Conservation (phyloP, 2,797 vertebrate species). For the Characodon lateralis region DNA sequence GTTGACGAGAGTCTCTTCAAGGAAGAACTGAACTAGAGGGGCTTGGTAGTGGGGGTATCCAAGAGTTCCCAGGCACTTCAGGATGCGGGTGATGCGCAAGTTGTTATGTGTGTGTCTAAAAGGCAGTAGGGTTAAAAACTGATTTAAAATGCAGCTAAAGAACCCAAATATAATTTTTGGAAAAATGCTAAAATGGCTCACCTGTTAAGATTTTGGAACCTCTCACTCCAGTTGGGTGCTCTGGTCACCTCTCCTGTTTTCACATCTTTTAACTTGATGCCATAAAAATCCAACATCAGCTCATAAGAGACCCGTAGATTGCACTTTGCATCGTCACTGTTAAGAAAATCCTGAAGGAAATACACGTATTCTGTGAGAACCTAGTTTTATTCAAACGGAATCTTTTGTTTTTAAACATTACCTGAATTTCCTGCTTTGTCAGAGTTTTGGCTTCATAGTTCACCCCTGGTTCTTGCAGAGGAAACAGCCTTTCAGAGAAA, state of each 20-base stretch:
- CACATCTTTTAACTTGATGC: slow-evolving; percentile 76
- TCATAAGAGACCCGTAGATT: slow-evolving; percentile 85
- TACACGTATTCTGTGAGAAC: neutral
- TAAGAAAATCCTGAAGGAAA: slow-evolving; percentile 78
- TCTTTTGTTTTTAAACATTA: slow-evolving; percentile 41
- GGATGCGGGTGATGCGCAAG: slow-evolving; percentile 92
- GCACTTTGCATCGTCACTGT: slow-evolving; percentile 55
- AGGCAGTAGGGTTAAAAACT: neutral
- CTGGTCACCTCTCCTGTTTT: slow-evolving; percentile 78
- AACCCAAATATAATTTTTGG: no score
- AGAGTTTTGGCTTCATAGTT: slow-evolving; percentile 83
- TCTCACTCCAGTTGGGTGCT: slow-evolving; percentile 78
- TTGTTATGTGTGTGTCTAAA: slow-evolving; percentile 89
- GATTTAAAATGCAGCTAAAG: neutral
- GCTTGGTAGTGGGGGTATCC: slow-evolving; percentile 85
- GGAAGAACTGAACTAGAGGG: slow-evolving; percentile 90
- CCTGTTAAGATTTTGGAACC: slow-evolving; percentile 88
- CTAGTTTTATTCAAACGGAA: neutral
- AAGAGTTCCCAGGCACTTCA: slow-evolving; percentile 93
- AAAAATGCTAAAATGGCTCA: slow-evolving; percentile 52
- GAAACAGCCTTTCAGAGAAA: slow-evolving; percentile 87
- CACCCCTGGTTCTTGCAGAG: slow-evolving; percentile 89
- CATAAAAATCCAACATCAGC: slow-evolving; percentile 96
- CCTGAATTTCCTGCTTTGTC: slow-evolving; percentile 84
- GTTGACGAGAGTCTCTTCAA: slow-evolving; percentile 83